phyloP scores from a whole-genome alignment of 1,140 invertebrate species.

The Aphelinus certus region DNA sequence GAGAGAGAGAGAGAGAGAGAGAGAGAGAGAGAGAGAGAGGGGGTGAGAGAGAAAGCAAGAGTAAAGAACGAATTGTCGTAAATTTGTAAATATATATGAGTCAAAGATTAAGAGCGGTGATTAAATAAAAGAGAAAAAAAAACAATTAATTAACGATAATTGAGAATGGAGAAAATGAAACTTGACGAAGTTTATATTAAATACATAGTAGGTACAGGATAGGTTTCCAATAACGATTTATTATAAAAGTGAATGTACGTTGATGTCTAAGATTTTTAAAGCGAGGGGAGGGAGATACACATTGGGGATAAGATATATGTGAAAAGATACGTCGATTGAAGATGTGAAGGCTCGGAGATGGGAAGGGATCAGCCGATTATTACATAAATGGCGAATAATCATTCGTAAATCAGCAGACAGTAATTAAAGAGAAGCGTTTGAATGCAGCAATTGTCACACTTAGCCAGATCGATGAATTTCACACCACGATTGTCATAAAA shows the following conservation, averaged over 20 bases:
- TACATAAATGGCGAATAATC: conserved; percentile 17
- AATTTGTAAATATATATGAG: conserved; percentile 54
- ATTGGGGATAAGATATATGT: neutral
- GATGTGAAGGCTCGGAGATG: no score
- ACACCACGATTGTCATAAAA: conserved; percentile 49
- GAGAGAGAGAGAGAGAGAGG: neutral
- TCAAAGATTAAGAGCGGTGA: conserved; percentile 22
- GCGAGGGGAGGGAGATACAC: conserved; percentile 16
- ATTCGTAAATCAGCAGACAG: conserved; percentile 52
- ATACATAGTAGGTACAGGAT: conserved; percentile 59
- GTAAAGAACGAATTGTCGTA: conserved; percentile 46
- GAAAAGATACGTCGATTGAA: no score
- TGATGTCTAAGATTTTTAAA: conserved; percentile 65
- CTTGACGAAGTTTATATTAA: conserved; percentile 58
- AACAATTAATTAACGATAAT: conserved; percentile 17
- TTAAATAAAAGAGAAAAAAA: conserved; percentile 5
- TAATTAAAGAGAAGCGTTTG: conserved; percentile 51
- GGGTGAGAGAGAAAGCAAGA: neutral
- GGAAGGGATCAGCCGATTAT: no score
- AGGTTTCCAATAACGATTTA: conserved; percentile 63
- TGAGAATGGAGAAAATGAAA: conserved; percentile 16
- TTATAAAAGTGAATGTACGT: conserved; percentile 63
- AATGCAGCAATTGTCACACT: conserved; percentile 43
- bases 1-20: conserved; percentile 4
- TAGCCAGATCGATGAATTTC: conserved; percentile 53